Percentiles rank a stretch among this genome's conserved stretches.
Conservation (phyloP, 1,140 invertebrate species). For the Nomia melanderi region DNA sequence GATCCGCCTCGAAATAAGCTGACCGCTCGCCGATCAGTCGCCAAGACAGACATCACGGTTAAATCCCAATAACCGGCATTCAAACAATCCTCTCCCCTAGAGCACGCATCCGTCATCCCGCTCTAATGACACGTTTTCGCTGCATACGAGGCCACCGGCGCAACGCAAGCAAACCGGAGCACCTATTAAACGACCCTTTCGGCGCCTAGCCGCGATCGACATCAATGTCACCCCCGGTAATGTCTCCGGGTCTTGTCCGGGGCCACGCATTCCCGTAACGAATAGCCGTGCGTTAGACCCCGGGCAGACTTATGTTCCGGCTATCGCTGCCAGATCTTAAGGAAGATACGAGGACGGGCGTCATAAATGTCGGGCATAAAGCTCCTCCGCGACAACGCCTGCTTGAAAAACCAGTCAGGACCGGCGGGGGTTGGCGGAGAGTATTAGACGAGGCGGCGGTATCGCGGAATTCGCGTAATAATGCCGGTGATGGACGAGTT, state of each 20-base stretch:
- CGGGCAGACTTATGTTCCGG: not conserved
- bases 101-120: conserved; percentile 6
- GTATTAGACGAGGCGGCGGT: conserved; percentile 63
- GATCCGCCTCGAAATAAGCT: too few relatives aligned
- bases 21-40: too few relatives aligned
- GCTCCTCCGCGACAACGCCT: conserved; percentile 32
- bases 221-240: conserved; percentile 9
- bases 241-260: not conserved
- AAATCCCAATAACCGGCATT: not conserved
- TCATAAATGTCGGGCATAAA: conserved; percentile 38
- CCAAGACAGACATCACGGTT: not conserved
- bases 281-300: not conserved
- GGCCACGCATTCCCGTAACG: not conserved
- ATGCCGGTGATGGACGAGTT: conserved; percentile 75
- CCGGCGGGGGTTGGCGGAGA: not conserved
- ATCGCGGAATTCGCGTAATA: conserved; percentile 76
- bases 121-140: conserved; percentile 29
- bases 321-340: conserved; percentile 44
- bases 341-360: conserved; percentile 26
- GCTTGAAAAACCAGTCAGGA: conserved; percentile 17
- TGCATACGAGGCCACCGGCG: not conserved
- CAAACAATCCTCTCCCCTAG: not conserved
- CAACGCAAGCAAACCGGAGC: not conserved
- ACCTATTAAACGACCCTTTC: not conserved
- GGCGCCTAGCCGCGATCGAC: conserved; percentile 2